Evolutionary conservation across 2,113 vertebrate genomes (phyloP).

Genomic region (Oryctolagus cuniculus): DNA sequence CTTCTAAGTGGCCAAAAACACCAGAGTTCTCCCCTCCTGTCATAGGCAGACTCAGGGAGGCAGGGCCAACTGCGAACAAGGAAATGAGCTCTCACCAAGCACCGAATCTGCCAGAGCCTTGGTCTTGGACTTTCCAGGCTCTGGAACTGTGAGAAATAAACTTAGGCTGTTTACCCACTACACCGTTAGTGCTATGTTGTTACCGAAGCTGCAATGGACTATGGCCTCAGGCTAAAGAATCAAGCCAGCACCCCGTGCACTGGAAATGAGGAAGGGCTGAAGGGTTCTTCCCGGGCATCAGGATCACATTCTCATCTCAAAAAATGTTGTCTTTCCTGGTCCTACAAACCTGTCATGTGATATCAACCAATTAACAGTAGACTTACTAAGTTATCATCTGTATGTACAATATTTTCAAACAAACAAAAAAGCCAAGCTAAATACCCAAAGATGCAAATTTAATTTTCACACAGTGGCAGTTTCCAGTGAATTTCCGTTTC

Average conservation of each 20-base stretch:
- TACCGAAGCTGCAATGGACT: background rate
- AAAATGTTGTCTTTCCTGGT: background rate
- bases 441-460: background rate
- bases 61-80: background rate
- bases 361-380: background rate
- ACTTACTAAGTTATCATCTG: background rate
- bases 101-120: background rate
- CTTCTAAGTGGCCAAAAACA: background rate
- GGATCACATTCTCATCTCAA: background rate
- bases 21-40: background rate
- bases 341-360: background rate
- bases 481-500: background rate
- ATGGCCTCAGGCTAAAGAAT: background rate
- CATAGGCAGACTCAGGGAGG: background rate
- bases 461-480: background rate
- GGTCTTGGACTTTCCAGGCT: background rate
- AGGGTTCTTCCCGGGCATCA: background rate
- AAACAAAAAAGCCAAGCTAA: background rate
- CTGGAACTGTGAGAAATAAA: background rate
- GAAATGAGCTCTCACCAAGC: background rate
- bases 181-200: background rate
- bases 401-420: background rate
- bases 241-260: rapidly evolving
- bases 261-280: background rate
- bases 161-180: background rate